phyloP scores from a whole-genome alignment of 1,140 invertebrate species.

The Pseudachorutes palmiensis region DNA sequence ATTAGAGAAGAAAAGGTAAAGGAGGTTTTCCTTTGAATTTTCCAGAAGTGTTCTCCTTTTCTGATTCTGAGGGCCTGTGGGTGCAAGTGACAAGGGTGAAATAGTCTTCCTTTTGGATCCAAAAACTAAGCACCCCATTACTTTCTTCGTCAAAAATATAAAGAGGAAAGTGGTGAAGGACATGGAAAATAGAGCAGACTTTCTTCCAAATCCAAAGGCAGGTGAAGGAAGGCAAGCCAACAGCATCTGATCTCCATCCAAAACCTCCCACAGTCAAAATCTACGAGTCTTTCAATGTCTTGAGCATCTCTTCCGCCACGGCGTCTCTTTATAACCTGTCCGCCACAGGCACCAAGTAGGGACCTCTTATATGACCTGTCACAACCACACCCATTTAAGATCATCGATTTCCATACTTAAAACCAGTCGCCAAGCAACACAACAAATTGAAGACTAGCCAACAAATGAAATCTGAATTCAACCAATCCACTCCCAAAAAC shows the following conservation, averaged over 20 bases:
- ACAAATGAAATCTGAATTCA: background rate
- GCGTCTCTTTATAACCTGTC: constrained; percentile 22
- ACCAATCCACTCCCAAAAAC: no score
- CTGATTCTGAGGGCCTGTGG: background rate
- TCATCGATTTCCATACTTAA: constrained; percentile 28
- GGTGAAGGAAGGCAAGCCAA: background rate
- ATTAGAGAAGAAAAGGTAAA: background rate
- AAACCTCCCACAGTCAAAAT: constrained; percentile 16
- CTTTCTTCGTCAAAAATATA: background rate
- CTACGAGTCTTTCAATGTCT: constrained; percentile 32
- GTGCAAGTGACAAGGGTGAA: background rate
- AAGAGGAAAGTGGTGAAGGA: background rate
- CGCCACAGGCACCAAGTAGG: constrained; percentile 1
- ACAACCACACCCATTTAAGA: constrained; percentile 31
- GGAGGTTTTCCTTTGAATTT: background rate
- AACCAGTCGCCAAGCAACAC: background rate
- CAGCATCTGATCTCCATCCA: background rate
- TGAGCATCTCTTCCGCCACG: constrained; percentile 26
- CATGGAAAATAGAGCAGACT: background rate
- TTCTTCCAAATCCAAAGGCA: background rate
- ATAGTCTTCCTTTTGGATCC: background rate
- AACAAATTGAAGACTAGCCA: background rate
- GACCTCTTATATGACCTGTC: constrained; percentile 27
- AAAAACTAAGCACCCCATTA: no score
- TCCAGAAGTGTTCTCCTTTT: background rate